Evolutionary conservation across 2,113 vertebrate species (phyloP), one percentile per base, ranked within the genome.

Genomic region (Hypanus sabinus): DNA sequence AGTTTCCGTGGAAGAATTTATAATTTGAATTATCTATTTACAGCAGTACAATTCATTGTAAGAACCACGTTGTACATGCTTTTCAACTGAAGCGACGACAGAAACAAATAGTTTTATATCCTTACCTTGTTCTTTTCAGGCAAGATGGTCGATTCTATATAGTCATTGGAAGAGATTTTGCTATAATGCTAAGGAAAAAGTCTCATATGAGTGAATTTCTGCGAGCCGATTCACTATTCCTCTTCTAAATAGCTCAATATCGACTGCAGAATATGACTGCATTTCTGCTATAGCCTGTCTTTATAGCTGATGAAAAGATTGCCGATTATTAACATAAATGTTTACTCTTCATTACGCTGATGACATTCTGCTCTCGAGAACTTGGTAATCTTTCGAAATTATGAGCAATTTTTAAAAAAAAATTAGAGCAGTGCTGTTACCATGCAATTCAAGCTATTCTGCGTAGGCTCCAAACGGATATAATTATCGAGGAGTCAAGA

Each of bases 321-420:
- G 98, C 98, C 98, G 98, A 99, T 99, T 99, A 99, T 99, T 99
- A 99, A 98, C 99, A 99, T 99, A 99, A 99, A 99, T 99, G 99
- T 99, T 99, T 99, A 99, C 99, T 99, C 98, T 99, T 99, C 98
- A 99, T 99, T 99, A 99, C 99, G 98, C 98, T 99, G 98, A 99
- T 99, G 99, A 99, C 98, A 99, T 99, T 99, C 98, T 99, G 98
- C 99, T 99, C 98, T 99, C 98, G 98, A 99, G 98, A 99, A 99
- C 98, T 99, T 99, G 98, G 98, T 99, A 99, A 99, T 99, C 99
- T 99, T 99, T 99, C 98, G 98, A 98, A 99, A 99, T 99, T 99
- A 99, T 99, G 98, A 99, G 98, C 98, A 99, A 99, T 99, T 99
- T 99, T 99, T 99, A 97, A 98, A 97, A 98, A n/a, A 98, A 97